A percentile compares a stretch with the other conserved stretches of the same genome.
These are phyloP conservation scores for Enoplosus armatus DNA, from an alignment of 2,797 vertebrate genomes.

Conservation along the genomic window DNA sequence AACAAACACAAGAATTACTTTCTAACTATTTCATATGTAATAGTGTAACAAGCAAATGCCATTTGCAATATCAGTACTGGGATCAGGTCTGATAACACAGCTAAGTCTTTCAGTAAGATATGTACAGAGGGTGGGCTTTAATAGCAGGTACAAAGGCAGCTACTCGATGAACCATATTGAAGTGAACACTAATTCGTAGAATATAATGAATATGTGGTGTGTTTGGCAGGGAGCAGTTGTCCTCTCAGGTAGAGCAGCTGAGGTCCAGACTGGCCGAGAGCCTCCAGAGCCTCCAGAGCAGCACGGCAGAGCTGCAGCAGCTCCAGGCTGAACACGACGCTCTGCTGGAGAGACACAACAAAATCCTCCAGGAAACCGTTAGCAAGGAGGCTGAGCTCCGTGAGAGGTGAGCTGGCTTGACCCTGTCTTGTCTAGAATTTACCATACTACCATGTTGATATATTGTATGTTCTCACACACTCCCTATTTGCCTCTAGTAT, in stretches of 20 bases:
- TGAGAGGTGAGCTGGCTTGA: conserved; percentile 87
- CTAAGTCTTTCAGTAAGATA: background rate
- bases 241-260: conserved; percentile 90
- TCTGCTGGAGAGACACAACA: conserved; percentile 96
- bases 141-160: background rate
- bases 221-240: conserved; percentile 89
- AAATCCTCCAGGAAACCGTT: conserved; percentile 95
- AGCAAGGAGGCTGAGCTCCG: conserved; percentile 95
- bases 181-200: background rate
- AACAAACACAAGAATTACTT: background rate
- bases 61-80: background rate
- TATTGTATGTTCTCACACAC: background rate
- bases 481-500: background rate
- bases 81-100: background rate
- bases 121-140: background rate
- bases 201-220: conserved; percentile 28
- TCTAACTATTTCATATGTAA: background rate
- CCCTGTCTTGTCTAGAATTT: background rate
- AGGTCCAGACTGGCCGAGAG: conserved; percentile 90
- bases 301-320: conserved; percentile 87
- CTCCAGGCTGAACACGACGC: conserved; percentile 93
- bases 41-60: background rate
- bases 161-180: background rate
- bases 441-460: background rate
- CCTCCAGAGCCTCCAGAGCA: conserved; percentile 90